These are phyloP conservation scores for Agrotis puta DNA, from an alignment of 2,888 invertebrate species.

Conservation along the genomic window DNA sequence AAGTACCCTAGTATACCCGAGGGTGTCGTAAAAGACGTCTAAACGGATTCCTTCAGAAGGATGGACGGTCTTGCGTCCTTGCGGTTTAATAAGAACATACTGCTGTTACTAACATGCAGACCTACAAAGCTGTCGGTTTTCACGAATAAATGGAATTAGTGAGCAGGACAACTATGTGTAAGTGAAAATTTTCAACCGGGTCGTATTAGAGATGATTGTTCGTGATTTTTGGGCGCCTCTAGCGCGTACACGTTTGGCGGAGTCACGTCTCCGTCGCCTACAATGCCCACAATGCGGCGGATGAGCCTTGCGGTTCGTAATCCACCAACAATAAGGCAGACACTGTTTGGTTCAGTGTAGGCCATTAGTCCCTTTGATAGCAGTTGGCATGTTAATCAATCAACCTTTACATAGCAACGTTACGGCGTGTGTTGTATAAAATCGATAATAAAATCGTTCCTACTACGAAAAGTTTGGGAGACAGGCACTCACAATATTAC, in stretches of 20 bases:
- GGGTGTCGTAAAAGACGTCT: conserved; percentile 35
- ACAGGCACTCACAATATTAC: conserved; percentile 54
- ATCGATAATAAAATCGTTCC: conserved; percentile 52
- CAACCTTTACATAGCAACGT: conserved; percentile 57
- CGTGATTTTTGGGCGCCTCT: conserved; percentile 15
- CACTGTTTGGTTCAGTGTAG: conserved; percentile 54
- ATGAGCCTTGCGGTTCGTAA: conserved; percentile 38
- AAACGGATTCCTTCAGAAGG: conserved; percentile 21
- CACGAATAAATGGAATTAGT: conserved; percentile 10
- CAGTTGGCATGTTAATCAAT: conserved; percentile 71
- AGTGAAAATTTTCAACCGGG: conserved; percentile 3
- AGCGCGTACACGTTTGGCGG: conserved; percentile 19
- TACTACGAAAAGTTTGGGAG: conserved; percentile 32
- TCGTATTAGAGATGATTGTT: conserved; percentile 17
- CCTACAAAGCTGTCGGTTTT: background rate
- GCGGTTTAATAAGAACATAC: conserved; percentile 34
- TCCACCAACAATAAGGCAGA: conserved; percentile 59
- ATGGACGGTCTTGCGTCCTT: conserved; percentile 10
- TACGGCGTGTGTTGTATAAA: conserved; percentile 33
- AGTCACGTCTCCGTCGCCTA: conserved; percentile 31
- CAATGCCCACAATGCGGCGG: conserved; percentile 37
- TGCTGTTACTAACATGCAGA: conserved; percentile 1
- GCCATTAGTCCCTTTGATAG: conserved; percentile 68
- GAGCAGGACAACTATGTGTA: background rate
- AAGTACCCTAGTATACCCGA: conserved; percentile 11